Evolutionary conservation across 2,888 invertebrate species (phyloP).

Genomic region (Cephalotes varians): DNA sequence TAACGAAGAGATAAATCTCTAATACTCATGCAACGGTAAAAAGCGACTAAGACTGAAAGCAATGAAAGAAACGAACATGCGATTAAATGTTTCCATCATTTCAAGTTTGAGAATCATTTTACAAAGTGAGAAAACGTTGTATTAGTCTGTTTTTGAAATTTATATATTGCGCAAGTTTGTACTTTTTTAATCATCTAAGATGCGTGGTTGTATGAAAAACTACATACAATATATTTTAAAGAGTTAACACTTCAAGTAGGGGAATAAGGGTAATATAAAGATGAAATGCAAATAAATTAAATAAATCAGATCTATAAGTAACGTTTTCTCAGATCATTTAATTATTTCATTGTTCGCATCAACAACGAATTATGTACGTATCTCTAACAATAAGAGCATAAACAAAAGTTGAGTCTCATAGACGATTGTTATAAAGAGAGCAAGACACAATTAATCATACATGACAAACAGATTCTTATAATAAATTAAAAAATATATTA

Average conservation of each 20-base stretch:
- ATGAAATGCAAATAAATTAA: background rate
- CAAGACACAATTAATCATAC: background rate
- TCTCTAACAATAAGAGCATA: conserved; percentile 8
- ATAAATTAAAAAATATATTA: background rate
- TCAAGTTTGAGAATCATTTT: background rate
- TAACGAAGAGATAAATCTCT: background rate
- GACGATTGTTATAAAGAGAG: background rate
- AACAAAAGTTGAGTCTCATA: conserved; percentile 25
- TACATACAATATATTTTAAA: background rate
- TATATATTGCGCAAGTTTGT: background rate
- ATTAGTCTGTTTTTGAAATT: conserved; percentile 6
- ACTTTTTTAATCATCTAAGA: background rate
- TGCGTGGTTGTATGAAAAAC: background rate
- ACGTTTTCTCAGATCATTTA: conserved; percentile 2
- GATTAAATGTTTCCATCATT: background rate
- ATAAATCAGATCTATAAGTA: background rate
- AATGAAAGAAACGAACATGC: conserved; percentile 16
- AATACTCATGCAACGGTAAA: conserved; percentile 29
- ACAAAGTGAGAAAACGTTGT: conserved; percentile 10
- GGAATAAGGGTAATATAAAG: background rate
- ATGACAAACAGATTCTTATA: background rate
- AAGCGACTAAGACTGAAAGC: background rate
- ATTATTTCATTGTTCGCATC: background rate
- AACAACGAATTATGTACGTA: background rate
- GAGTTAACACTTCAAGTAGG: background rate